Evolutionary conservation across 2,113 vertebrate genomes (phyloP).

Genomic region (Rhea americana): DNA sequence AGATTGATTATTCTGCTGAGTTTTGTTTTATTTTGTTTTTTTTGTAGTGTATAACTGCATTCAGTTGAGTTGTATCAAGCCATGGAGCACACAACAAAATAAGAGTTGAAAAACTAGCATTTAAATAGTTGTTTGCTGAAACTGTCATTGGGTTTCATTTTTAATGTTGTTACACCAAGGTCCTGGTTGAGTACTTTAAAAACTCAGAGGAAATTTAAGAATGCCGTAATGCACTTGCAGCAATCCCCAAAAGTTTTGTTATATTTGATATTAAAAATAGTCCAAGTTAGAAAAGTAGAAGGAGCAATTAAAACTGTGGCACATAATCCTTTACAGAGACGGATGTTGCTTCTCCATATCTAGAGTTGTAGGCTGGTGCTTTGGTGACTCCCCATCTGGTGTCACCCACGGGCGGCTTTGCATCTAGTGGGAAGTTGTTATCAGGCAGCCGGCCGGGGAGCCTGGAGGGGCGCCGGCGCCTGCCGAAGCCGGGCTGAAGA

Average conservation of each 20-base stretch:
- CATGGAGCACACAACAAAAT: background rate
- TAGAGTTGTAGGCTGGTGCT: background rate
- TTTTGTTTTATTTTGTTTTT: background rate
- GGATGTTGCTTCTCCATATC: background rate
- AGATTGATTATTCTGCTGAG: background rate
- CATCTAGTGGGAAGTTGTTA: rapidly evolving
- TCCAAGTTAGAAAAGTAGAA: background rate
- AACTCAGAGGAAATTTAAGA: background rate
- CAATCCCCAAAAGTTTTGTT: background rate
- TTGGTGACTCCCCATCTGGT: too few species aligned
- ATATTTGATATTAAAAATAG: background rate
- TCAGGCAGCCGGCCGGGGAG: background rate
- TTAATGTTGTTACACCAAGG: background rate
- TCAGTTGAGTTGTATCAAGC: background rate
- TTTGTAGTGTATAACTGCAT: background rate
- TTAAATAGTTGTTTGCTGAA: background rate
- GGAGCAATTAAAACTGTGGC: background rate
- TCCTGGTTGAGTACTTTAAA: background rate
- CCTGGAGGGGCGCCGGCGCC: background rate
- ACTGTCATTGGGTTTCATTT: background rate
- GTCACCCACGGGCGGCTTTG: background rate
- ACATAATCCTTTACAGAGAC: background rate
- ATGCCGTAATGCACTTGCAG: background rate
- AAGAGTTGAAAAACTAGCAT: background rate
- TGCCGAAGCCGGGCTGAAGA: background rate